Conservation (phyloP, 1,140 invertebrate genomes). For the Gryon sp. region DNA sequence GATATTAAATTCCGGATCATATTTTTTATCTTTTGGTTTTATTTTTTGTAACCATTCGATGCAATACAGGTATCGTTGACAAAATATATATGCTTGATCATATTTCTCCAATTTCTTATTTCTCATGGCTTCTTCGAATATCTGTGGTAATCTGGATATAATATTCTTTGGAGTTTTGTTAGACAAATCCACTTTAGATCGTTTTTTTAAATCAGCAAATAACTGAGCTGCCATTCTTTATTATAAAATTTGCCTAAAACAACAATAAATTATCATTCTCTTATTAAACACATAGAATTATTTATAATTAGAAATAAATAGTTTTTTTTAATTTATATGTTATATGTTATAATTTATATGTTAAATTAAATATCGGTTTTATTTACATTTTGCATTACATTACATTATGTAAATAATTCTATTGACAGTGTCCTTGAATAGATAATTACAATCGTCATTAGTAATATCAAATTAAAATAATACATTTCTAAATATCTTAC, state of each 20-base stretch:
- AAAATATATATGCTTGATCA: conserved; percentile 85
- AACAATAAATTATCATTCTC: not conserved
- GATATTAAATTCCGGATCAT: conserved; percentile 69
- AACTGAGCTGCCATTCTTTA: not conserved
- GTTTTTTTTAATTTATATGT: not conserved
- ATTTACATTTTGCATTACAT: conserved; percentile 1
- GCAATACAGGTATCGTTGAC: conserved; percentile 85
- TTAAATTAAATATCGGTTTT: no score
- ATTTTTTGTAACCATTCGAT: conserved; percentile 80
- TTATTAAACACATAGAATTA: not conserved
- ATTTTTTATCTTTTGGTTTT: conserved; percentile 77
- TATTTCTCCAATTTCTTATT: conserved; percentile 82
- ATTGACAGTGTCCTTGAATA: conserved; percentile 7
- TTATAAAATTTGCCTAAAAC: no score
- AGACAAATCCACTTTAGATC: conserved; percentile 37
- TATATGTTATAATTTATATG: no score
- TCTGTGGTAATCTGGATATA: conserved; percentile 80
- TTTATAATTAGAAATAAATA: no score
- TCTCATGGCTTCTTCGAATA: conserved; percentile 81
- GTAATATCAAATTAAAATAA: no score
- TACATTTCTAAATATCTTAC: no score
- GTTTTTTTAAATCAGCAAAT: conserved; percentile 36
- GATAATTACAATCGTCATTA: not conserved
- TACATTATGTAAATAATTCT: conserved; percentile 26
- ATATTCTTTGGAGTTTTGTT: conserved; percentile 60